Conservation (phyloP, 2,888 invertebrate genomes). For the Lasioglossum morio region DNA sequence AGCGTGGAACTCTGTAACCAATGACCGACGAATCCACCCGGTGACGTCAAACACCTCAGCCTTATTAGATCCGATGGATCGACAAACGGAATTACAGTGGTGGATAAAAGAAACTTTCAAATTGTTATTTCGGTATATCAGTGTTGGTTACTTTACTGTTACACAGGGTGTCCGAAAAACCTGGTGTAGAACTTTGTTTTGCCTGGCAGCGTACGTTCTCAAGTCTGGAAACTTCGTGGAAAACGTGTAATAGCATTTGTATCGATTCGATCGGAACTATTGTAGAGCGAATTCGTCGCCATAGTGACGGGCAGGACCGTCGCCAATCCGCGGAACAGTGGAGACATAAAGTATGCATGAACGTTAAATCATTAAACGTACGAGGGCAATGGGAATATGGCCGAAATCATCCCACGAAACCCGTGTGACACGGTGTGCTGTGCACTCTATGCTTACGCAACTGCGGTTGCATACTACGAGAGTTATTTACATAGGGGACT, state of each 20-base stretch:
- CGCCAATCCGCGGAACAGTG: not conserved
- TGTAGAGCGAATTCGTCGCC: not conserved
- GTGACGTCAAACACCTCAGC: constrained; percentile 12
- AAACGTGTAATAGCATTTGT: not conserved
- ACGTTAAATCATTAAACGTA: constrained; percentile 5
- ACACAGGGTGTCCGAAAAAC: no score
- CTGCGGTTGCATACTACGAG: not conserved
- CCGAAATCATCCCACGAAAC: constrained; percentile 1
- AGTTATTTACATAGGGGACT: not conserved
- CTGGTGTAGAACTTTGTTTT: not conserved
- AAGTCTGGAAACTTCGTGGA: not conserved
- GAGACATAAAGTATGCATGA: not conserved
- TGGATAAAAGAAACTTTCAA: not conserved
- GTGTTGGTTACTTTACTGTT: no score
- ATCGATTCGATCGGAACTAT: not conserved
- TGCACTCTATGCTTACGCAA: not conserved
- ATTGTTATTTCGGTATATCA: not conserved
- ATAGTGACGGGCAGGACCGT: not conserved
- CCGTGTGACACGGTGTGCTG: not conserved
- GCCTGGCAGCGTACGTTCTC: not conserved
- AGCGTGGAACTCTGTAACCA: constrained; percentile 40
- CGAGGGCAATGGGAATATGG: constrained; percentile 2
- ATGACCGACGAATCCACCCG: constrained; percentile 9
- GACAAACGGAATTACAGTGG: not conserved
- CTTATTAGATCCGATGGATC: not conserved